Evolutionary conservation across 2,797 vertebrate species (phyloP).

Genomic region (Crenuchus spilurus): DNA sequence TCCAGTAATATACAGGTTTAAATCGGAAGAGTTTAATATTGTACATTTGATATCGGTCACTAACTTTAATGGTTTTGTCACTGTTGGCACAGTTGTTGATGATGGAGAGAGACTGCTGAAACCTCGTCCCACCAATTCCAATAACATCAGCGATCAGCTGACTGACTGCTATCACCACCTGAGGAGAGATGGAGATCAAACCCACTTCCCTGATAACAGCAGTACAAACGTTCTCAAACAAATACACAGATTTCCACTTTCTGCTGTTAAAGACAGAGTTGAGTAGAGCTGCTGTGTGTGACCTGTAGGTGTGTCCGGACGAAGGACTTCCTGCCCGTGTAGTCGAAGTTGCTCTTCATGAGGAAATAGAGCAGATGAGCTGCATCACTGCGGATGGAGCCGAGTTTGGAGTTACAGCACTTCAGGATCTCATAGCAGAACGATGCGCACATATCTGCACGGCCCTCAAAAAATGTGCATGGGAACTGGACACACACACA

Average conservation of each 20-base stretch:
- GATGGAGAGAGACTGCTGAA: constrained; percentile 97
- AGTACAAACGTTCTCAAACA: too few relatives aligned
- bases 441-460: constrained; percentile 95
- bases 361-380: constrained; percentile 96
- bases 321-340: constrained; percentile 94
- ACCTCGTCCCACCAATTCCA: constrained; percentile 95
- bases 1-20: too few relatives aligned
- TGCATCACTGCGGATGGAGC: constrained; percentile 92
- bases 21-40: too few relatives aligned
- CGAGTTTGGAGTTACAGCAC: constrained; percentile 96
- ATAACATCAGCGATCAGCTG: constrained; percentile 98
- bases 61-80: constrained; percentile 93
- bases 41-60: constrained; percentile 36
- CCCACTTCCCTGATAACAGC: not conserved
- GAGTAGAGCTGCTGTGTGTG: not conserved
- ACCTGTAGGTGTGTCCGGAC: constrained; percentile 93
- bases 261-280: too few relatives aligned
- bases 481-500: constrained; percentile 84
- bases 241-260: too few relatives aligned
- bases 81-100: constrained; percentile 99
- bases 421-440: constrained; percentile 98
- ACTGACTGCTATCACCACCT: constrained; percentile 99
- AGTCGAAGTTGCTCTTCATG: constrained; percentile 99
- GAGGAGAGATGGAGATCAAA: constrained; percentile 12
- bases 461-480: constrained; percentile 94